A percentile compares a stretch with the other conserved stretches of the same genome.
Conservation (phyloP, 2,113 vertebrate species). For the Etheostoma cragini region DNA sequence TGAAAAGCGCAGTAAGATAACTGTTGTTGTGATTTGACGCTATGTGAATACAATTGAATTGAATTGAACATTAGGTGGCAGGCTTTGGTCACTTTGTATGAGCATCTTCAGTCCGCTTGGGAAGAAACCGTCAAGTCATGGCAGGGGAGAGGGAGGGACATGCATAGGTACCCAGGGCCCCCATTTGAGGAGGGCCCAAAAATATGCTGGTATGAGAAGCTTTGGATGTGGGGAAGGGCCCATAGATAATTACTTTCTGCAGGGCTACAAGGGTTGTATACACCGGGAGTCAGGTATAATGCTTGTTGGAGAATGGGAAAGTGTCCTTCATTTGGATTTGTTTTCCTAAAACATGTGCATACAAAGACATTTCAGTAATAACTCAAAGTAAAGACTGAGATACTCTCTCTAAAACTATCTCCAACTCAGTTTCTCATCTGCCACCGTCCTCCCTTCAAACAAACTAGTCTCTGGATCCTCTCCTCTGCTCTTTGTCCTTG, state of each 20-base stretch:
- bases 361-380: constrained; percentile 22
- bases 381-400: constrained; percentile 5
- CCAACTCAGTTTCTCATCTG: neutral
- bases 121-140: constrained; percentile 64
- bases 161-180: constrained; percentile 29
- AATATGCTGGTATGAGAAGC: too few relatives aligned
- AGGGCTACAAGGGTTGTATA: too few relatives aligned
- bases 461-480: constrained; percentile 18
- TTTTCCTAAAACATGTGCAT: constrained; percentile 9
- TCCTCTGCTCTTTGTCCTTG: constrained; percentile 1
- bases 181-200: too few relatives aligned
- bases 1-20: too few relatives aligned
- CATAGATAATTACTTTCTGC: too few relatives aligned
- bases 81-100: constrained; percentile 45
- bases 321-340: constrained; percentile 14
- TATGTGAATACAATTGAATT: too few relatives aligned
- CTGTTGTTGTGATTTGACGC: too few relatives aligned
- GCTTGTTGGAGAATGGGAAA: constrained; percentile 68
- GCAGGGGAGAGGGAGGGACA: constrained; percentile 52
- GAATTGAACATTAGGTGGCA: constrained; percentile 63
- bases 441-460: constrained; percentile 13
- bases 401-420: neutral
- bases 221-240: too few relatives aligned
- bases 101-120: constrained; percentile 30
- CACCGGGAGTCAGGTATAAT: constrained; percentile 62